Percentiles rank a stretch among this genome's conserved stretches.
Conservation (phyloP, 2,113 vertebrate genomes). For the Cisticola juncidis region DNA sequence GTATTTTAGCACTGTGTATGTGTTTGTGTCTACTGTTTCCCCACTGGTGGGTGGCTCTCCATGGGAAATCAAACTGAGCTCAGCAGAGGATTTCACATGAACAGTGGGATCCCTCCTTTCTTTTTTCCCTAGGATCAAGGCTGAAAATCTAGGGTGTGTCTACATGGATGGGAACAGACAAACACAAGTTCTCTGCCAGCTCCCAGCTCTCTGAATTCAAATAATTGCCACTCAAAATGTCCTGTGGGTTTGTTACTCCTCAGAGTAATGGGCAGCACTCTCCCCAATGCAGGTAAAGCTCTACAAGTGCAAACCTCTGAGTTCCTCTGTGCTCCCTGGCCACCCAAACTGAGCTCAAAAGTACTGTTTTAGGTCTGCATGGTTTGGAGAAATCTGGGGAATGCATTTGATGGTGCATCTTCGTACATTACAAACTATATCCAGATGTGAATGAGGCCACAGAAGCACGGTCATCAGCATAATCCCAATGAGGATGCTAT, state of each 20-base stretch:
- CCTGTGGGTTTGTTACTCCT: background rate
- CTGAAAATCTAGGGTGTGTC: background rate
- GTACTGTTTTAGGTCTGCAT: background rate
- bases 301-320: background rate
- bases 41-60: background rate
- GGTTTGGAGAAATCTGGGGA: background rate
- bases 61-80: constrained; percentile 1
- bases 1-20: background rate
- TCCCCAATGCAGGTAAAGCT: background rate
- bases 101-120: background rate
- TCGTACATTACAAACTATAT: background rate
- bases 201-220: background rate
- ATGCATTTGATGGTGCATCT: background rate
- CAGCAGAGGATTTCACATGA: constrained; percentile 27
- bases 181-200: background rate
- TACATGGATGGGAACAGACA: background rate
- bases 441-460: background rate
- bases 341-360: background rate
- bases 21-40: background rate
- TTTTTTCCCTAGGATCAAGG: background rate
- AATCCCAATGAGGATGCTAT: background rate
- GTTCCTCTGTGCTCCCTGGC: background rate
- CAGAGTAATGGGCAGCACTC: background rate
- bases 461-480: background rate
- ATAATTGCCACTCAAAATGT: background rate